These are phyloP conservation scores for Periophthalmus modestus DNA, from an alignment of 2,113 vertebrate species.

Conservation along the genomic window DNA sequence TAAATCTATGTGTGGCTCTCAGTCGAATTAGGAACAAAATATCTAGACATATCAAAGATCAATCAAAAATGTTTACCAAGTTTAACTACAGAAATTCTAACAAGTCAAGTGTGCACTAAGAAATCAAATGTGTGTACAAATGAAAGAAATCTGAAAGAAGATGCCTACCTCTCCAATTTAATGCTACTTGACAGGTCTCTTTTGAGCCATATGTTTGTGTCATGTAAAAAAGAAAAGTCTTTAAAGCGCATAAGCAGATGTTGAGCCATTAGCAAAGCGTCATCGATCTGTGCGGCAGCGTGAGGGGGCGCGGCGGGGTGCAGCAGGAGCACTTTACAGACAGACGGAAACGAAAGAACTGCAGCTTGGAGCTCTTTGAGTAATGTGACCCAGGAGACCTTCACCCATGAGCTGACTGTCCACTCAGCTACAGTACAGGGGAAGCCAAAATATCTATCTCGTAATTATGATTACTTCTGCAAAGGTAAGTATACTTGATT, in stretches of 20 bases:
- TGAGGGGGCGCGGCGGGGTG: slow-evolving; percentile 19
- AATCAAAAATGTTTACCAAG: slow-evolving; percentile 2
- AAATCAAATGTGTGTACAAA: slow-evolving; percentile 1
- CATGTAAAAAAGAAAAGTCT: slow-evolving; percentile 39
- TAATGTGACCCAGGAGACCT: slow-evolving; percentile 24
- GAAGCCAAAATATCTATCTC: not conserved
- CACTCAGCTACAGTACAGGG: slow-evolving; percentile 17
- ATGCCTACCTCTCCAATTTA: slow-evolving; percentile 28
- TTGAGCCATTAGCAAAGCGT: slow-evolving; percentile 63
- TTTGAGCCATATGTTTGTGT: slow-evolving; percentile 24
- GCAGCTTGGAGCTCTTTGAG: slow-evolving; percentile 29
- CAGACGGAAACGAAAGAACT: slow-evolving; percentile 41
- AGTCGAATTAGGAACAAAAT: slow-evolving; percentile 1
- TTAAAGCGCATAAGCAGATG: slow-evolving; percentile 53
- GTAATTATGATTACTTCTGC: not conserved
- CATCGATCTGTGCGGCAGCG: slow-evolving; percentile 58
- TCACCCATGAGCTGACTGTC: slow-evolving; percentile 32
- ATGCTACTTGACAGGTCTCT: slow-evolving; percentile 46
- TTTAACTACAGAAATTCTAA: not conserved
- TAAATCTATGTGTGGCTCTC: slow-evolving; percentile 25
- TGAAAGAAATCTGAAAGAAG: no score
- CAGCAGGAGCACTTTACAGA: slow-evolving; percentile 49
- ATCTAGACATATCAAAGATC: not conserved
- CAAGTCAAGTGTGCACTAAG: no score
- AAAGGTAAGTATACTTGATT: not conserved